phyloP scores from a whole-genome alignment of 2,113 vertebrate species.

The Vanacampus margaritifer region DNA sequence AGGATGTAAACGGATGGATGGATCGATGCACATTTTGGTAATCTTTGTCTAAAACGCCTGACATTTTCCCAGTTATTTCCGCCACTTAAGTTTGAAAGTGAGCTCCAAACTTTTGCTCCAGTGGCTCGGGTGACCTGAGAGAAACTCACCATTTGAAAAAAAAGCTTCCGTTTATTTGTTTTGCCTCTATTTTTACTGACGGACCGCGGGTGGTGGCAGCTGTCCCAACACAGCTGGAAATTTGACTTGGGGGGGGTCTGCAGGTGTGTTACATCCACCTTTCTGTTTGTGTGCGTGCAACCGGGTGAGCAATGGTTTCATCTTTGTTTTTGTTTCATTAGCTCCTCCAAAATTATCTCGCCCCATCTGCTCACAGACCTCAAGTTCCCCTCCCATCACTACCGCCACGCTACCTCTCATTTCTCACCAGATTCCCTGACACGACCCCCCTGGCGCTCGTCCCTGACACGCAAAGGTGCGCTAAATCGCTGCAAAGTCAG shows the following conservation, averaged over 20 bases:
- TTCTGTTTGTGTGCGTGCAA: conserved; percentile 5
- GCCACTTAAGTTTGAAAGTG: not conserved
- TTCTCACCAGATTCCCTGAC: conserved; percentile 15
- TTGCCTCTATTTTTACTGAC: conserved; percentile 14
- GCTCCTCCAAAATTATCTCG: conserved; percentile 38
- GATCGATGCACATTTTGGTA: not conserved
- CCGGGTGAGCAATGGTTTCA: conserved; percentile 50
- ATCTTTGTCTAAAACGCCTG: not conserved
- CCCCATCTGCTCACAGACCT: conserved; percentile 50
- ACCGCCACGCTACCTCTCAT: conserved; percentile 16
- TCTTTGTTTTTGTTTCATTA: conserved; percentile 47
- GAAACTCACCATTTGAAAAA: not conserved
- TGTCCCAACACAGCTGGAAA: conserved; percentile 8
- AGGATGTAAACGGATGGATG: no score
- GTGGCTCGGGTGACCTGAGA: conserved; percentile 3
- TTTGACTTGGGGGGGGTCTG: not conserved
- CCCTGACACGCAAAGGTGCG: conserved; percentile 28
- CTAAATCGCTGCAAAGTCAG: conserved; percentile 8
- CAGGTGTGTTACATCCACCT: not conserved
- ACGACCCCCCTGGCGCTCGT: conserved; percentile 21
- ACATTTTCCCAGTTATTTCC: not conserved
- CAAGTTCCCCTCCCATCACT: conserved; percentile 4
- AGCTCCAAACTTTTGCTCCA: conserved; percentile 2
- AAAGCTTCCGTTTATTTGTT: conserved; percentile 7
- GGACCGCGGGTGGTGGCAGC: conserved; percentile 4